Percentiles rank a stretch among this genome's conserved stretches.
Evolutionary conservation across 2,888 invertebrate species (phyloP).

Genomic region (Pheosia tremula): DNA sequence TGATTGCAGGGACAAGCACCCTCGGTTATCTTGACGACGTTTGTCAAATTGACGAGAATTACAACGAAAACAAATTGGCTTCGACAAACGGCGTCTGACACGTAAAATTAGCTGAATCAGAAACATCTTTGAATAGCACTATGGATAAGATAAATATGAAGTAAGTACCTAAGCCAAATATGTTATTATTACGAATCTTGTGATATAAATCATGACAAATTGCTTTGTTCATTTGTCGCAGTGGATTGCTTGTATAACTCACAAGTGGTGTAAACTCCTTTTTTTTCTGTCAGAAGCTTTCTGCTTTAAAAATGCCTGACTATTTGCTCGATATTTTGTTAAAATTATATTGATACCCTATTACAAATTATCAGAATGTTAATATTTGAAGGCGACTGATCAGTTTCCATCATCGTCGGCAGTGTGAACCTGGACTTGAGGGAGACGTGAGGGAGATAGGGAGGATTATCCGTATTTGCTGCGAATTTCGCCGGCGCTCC

Average conservation of each 20-base stretch:
- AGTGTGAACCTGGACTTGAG: conserved; percentile 59
- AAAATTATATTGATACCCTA: conserved; percentile 16
- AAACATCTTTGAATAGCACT: background rate
- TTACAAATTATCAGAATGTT: conserved; percentile 25
- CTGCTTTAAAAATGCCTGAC: background rate
- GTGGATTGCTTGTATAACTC: background rate
- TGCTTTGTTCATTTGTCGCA: background rate
- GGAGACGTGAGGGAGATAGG: conserved; percentile 50
- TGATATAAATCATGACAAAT: background rate
- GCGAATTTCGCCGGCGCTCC: conserved; percentile 48
- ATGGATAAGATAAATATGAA: background rate
- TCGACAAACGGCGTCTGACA: conserved; percentile 34
- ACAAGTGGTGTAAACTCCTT: background rate
- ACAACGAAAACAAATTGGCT: conserved; percentile 40
- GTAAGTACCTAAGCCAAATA: background rate
- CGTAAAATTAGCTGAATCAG: conserved; percentile 6
- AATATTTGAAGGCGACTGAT: conserved; percentile 41
- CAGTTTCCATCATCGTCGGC: conserved; percentile 41
- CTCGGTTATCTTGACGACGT: conserved; percentile 15
- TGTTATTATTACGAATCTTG: background rate
- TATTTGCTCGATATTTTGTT: background rate
- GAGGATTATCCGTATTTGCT: conserved; percentile 66
- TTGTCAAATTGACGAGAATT: conserved; percentile 34
- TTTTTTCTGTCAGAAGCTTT: background rate
- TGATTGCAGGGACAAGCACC: conserved; percentile 26